Conservation (phyloP, 2,888 invertebrate species). For the Spisula subtruncata region DNA sequence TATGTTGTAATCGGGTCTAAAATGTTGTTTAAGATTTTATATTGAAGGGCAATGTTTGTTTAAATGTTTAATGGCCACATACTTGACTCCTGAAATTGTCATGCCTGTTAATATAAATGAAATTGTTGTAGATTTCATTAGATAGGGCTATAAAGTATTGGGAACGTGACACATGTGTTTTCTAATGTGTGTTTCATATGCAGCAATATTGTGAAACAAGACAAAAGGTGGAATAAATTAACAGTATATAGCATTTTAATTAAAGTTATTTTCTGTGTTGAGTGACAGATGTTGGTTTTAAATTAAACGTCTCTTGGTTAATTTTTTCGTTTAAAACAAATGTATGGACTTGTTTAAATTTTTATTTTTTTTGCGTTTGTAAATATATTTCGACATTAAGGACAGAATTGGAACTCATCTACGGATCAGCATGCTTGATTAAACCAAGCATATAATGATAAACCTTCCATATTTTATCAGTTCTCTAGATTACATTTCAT, state of each 20-base stretch:
- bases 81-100: slow-evolving; percentile 31
- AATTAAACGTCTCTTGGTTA: not conserved
- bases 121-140: not conserved
- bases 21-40: slow-evolving; percentile 28
- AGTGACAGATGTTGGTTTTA: slow-evolving; percentile 6
- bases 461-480: not conserved
- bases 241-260: not conserved
- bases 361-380: not conserved
- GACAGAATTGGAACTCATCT: not conserved
- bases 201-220: not conserved
- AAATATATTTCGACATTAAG: not conserved
- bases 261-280: not conserved
- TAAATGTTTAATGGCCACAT: slow-evolving; percentile 38
- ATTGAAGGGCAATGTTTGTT: slow-evolving; percentile 38
- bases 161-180: slow-evolving; percentile 23
- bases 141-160: slow-evolving; percentile 10
- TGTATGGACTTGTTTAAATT: not conserved
- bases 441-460: not conserved
- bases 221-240: not conserved
- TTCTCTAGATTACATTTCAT: not conserved
- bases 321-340: not conserved
- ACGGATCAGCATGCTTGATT: not conserved
- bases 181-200: slow-evolving; percentile 1
- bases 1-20: slow-evolving; percentile 30
- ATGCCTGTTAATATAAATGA: not conserved